phyloP scores from a whole-genome alignment of 2,113 vertebrate species.

The Hydrolagus affinis region DNA sequence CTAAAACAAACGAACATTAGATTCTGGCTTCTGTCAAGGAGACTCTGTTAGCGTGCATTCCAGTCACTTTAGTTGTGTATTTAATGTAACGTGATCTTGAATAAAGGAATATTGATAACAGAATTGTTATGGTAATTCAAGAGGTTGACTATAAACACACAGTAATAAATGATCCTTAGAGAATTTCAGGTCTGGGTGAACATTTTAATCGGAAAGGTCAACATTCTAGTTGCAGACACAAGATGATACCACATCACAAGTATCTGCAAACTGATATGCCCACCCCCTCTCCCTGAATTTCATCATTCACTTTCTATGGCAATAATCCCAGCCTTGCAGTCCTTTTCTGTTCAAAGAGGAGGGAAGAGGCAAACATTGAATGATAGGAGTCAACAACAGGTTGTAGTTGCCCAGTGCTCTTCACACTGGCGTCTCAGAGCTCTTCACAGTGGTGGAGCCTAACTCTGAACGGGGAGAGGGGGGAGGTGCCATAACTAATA shows the following conservation, averaged over 20 bases:
- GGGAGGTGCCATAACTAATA: too few relatives aligned
- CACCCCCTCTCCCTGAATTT: background rate
- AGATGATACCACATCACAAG: slow-evolving; percentile 27
- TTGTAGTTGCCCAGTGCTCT: too few relatives aligned
- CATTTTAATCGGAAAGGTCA: background rate
- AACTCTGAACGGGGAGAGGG: too few relatives aligned
- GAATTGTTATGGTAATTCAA: slow-evolving; percentile 32
- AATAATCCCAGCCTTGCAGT: slow-evolving; percentile 17
- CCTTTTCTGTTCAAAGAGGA: slow-evolving; percentile 33
- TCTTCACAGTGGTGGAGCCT: too few relatives aligned
- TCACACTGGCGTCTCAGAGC: too few relatives aligned
- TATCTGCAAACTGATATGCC: too few relatives aligned
- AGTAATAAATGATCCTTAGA: slow-evolving; percentile 37
- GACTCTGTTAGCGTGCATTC: slow-evolving; percentile 37
- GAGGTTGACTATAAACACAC: slow-evolving; percentile 39
- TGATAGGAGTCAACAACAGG: slow-evolving; percentile 33
- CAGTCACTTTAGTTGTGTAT: slow-evolving; percentile 12
- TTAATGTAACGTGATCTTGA: slow-evolving; percentile 34
- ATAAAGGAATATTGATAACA: background rate
- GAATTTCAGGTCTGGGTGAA: slow-evolving; percentile 31
- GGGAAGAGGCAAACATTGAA: slow-evolving; percentile 30
- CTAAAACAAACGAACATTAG: slow-evolving; percentile 34
- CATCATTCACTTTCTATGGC: background rate
- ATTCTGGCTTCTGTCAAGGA: slow-evolving; percentile 36
- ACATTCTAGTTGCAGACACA: slow-evolving; percentile 31